Percentiles rank a stretch among this genome's conserved stretches.
phyloP scores from a whole-genome alignment of 2,888 invertebrate species.

The Agrochola macilenta region DNA sequence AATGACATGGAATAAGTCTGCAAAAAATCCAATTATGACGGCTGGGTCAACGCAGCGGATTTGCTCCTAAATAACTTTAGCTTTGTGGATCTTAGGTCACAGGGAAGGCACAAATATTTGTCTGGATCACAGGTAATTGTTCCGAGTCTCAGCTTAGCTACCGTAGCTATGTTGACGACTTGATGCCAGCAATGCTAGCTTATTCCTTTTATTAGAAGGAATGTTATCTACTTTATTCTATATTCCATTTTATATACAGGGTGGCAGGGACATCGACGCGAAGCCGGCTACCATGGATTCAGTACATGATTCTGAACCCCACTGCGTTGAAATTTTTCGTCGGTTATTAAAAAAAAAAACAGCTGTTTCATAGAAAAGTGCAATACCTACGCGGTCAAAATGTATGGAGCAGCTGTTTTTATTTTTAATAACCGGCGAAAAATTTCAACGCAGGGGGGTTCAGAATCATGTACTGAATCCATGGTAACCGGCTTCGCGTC shows the following conservation, averaged over 20 bases:
- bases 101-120: slow-evolving; percentile 28
- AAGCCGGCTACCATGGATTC: no score
- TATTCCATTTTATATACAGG: not conserved
- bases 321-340: no score
- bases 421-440: no score
- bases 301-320: no score
- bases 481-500: no score
- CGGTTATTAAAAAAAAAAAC: no score
- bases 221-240: not conserved
- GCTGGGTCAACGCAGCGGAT: not conserved
- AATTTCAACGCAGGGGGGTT: no score
- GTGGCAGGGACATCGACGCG: no score
- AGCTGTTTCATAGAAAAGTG: no score
- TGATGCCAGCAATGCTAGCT: not conserved
- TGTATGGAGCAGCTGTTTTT: no score
- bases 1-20: slow-evolving; percentile 12
- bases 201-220: not conserved
- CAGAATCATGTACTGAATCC: no score
- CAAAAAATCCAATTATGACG: slow-evolving; percentile 35
- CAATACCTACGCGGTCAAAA: no score
- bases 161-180: not conserved
- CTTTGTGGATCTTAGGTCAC: not conserved
- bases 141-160: slow-evolving; percentile 9
- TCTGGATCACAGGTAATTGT: slow-evolving; percentile 24
- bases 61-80: slow-evolving; percentile 14